Evolutionary conservation across 2,113 vertebrate genomes (phyloP).

Genomic region (Nannospalax galili): DNA sequence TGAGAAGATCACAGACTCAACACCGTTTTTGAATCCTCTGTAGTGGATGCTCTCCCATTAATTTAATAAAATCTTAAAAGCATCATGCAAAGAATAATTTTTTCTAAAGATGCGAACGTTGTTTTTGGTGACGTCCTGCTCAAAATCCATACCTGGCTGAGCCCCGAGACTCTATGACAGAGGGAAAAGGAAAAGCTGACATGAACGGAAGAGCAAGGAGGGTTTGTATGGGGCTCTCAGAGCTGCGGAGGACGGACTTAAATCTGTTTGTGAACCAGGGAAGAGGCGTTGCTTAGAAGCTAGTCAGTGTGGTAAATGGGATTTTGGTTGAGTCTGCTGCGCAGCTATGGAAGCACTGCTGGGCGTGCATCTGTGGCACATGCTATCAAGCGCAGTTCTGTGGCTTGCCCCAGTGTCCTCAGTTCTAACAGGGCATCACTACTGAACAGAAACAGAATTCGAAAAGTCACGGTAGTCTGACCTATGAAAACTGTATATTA

Average conservation of each 20-base stretch:
- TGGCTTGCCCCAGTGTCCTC: no score
- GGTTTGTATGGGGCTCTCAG: no score
- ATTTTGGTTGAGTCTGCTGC: no score
- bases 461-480: not conserved
- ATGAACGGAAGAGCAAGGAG: no score
- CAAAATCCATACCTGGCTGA: not conserved
- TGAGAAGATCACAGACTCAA: not conserved
- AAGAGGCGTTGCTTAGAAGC: no score
- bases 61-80: constrained; percentile 30
- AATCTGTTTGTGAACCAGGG: no score
- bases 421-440: no score
- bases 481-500: not conserved
- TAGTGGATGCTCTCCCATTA: not conserved
- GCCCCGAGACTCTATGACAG: not conserved
- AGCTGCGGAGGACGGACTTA: no score
- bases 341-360: no score
- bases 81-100: not conserved
- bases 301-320: no score
- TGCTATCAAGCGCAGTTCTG: no score
- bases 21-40: not conserved
- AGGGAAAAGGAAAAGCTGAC: not conserved
- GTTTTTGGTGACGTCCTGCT: not conserved
- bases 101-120: not conserved
- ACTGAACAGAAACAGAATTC: not conserved
- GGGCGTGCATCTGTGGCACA: no score